phyloP scores from a whole-genome alignment of 2,888 invertebrate genomes.

The Acanthoscelides obtectus region DNA sequence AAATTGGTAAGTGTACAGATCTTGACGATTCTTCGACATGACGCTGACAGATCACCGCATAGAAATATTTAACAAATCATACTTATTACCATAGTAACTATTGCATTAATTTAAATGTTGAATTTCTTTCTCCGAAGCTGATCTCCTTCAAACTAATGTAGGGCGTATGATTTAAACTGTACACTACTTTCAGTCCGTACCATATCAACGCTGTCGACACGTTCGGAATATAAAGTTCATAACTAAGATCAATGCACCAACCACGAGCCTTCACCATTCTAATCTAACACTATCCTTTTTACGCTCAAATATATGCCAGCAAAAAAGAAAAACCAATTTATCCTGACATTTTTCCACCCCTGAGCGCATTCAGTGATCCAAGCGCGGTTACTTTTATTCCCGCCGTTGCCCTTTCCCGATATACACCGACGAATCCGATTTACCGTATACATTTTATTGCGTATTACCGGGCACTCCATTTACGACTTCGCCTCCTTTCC shows the following conservation, averaged over 20 bases:
- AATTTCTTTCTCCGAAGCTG: no score
- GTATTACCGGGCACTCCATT: neutral
- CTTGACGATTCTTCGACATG: no score
- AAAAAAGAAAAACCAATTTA: neutral
- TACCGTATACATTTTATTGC: neutral
- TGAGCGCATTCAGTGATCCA: neutral
- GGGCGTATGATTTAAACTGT: no score
- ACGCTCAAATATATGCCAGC: neutral
- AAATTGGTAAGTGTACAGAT: no score
- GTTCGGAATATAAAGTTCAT: neutral
- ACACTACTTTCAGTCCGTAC: no score
- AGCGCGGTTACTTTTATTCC: neutral
- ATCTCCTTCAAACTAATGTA: no score
- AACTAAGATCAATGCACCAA: neutral
- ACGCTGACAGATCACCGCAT: no score
- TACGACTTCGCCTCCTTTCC: neutral
- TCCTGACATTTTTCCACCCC: neutral
- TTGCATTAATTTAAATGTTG: no score
- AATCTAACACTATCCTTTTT: neutral
- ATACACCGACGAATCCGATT: neutral
- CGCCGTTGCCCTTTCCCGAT: neutral
- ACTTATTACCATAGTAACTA: no score
- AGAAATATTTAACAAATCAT: no score
- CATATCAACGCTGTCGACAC: no score
- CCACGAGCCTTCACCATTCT: neutral